phyloP scores from a whole-genome alignment of 2,797 vertebrate genomes.

The Ptychadena robeensis region DNA sequence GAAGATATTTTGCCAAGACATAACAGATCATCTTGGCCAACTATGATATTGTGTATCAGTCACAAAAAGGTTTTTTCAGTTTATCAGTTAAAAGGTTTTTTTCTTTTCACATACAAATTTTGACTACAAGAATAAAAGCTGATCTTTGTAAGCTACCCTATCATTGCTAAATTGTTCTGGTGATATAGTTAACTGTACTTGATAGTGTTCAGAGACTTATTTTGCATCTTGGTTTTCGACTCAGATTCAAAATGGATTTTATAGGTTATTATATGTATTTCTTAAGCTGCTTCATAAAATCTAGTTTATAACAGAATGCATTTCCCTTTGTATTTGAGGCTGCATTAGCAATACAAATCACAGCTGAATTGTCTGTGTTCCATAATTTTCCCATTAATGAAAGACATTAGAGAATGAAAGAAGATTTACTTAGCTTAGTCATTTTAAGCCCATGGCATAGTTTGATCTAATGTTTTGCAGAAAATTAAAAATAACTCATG shows the following conservation, averaged over 20 bases:
- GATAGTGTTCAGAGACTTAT: too few relatives aligned
- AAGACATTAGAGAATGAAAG: conserved; percentile 54
- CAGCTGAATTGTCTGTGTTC: conserved; percentile 28
- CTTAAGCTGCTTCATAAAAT: conserved; percentile 4
- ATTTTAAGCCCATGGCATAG: conserved; percentile 50
- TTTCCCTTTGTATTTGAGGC: conserved; percentile 41
- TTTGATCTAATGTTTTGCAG: conserved; percentile 39
- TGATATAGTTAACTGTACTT: too few relatives aligned
- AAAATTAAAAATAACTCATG: conserved; percentile 41
- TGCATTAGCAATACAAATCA: conserved; percentile 45
- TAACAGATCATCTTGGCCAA: too few relatives aligned
- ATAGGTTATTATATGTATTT: conserved; percentile 20
- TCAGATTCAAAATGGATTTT: conserved; percentile 9
- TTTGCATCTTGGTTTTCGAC: background rate
- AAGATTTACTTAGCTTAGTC: conserved; percentile 59
- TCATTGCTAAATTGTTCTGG: too few relatives aligned
- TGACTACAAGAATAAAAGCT: too few relatives aligned
- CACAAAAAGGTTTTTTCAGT: too few relatives aligned
- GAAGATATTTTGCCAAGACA: too few relatives aligned
- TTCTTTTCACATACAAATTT: too few relatives aligned
- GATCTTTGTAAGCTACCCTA: too few relatives aligned
- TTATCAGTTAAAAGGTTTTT: too few relatives aligned
- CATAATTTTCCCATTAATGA: conserved; percentile 62
- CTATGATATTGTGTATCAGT: too few relatives aligned
- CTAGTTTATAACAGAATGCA: conserved; percentile 12